phyloP scores from a whole-genome alignment of 2,888 invertebrate genomes.

The Galerucella pusilla region DNA sequence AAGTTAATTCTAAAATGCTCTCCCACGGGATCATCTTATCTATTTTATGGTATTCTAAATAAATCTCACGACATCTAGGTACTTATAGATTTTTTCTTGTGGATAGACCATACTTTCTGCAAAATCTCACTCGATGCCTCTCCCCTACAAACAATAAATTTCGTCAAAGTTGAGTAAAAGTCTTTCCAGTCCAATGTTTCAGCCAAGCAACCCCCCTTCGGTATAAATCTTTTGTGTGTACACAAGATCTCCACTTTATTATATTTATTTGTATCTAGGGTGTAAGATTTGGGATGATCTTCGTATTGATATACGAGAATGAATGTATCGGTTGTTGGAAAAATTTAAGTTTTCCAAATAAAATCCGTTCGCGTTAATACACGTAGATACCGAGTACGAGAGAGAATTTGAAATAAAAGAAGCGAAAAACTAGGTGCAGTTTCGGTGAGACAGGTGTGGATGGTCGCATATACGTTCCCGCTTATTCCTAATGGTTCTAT shows the following conservation, averaged over 20 bases:
- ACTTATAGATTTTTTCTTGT: constrained; percentile 20
- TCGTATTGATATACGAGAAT: neutral
- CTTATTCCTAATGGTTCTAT: constrained; percentile 56
- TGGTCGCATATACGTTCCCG: constrained; percentile 57
- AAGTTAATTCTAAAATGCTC: neutral
- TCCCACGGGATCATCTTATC: neutral
- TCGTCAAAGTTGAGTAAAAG: constrained; percentile 37
- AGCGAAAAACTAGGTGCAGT: neutral
- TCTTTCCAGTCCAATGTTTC: constrained; percentile 38
- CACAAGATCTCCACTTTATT: constrained; percentile 38
- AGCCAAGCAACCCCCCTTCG: constrained; percentile 32
- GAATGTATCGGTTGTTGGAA: neutral
- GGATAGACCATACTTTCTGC: constrained; percentile 11
- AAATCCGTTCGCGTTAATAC: neutral
- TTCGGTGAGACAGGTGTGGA: constrained; percentile 54
- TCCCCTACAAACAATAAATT: constrained; percentile 36
- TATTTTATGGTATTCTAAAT: constrained; percentile 1
- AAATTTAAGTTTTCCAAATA: neutral
- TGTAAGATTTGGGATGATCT: constrained; percentile 11
- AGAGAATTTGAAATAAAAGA: constrained; percentile 7
- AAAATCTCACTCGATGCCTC: constrained; percentile 20
- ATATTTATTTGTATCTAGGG: constrained; percentile 35
- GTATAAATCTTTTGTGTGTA: constrained; percentile 38
- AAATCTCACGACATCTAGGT: constrained; percentile 10
- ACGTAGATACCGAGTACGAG: constrained; percentile 12